Percentiles rank a stretch among this genome's conserved stretches.
These are phyloP conservation scores for Drosophila willistoni DNA, from an alignment of 1,140 invertebrate genomes.

Conservation along the genomic window DNA sequence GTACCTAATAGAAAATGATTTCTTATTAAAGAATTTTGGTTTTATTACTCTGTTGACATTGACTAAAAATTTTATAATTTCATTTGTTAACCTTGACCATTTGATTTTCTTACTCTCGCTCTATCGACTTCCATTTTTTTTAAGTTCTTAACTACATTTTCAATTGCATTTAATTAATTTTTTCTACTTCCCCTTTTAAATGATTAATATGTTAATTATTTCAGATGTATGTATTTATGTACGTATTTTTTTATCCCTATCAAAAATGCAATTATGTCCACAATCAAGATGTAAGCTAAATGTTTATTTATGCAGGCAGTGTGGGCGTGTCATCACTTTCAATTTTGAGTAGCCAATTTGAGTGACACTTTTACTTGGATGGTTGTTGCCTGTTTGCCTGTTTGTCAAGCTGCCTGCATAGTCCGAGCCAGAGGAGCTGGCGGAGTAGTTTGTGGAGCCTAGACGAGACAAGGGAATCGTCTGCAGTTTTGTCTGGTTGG, in stretches of 20 bases:
- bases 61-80: no score
- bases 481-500: constrained; percentile 50
- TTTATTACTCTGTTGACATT: no score
- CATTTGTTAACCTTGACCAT: no score
- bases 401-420: constrained; percentile 69
- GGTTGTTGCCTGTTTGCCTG: constrained; percentile 28
- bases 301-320: constrained; percentile 58
- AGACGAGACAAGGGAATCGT: constrained; percentile 26
- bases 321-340: constrained; percentile 78
- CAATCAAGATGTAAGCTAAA: constrained; percentile 26
- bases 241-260: no score
- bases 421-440: constrained; percentile 12
- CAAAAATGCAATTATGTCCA: constrained; percentile 18
- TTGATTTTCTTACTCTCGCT: background rate
- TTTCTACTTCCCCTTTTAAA: background rate
- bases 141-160: no score
- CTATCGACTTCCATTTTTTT: background rate
- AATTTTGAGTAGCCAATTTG: constrained; percentile 69
- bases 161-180: background rate
- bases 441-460: constrained; percentile 36
- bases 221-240: background rate
- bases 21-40: no score
- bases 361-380: constrained; percentile 58
- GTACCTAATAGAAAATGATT: no score
- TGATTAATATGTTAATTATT: constrained; percentile 7